Evolutionary conservation across 2,888 invertebrate genomes (phyloP), one percentile per base, ranked within the genome.

Genomic region (Thecocarcelia acutangulata): DNA sequence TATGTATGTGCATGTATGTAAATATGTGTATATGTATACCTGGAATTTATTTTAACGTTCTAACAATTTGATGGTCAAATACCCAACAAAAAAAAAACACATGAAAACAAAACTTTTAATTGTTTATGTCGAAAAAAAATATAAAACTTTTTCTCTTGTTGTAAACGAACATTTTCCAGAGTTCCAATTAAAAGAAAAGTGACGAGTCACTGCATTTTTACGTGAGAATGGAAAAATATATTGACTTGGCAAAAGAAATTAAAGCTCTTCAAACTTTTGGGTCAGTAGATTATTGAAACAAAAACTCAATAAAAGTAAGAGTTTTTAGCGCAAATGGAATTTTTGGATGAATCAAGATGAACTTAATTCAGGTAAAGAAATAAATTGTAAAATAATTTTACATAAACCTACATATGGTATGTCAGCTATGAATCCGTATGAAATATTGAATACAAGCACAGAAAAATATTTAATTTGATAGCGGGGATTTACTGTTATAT

Each of bases 1-100:
- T 33, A 33, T 33, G 33, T 8, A 33, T 33, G 9, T 33, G 33
- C 9, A 8, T 33, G 33, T 33, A 8, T 33, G 33, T 33, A 28
- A 4, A 28, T 28, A 8, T 33, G 33, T 33, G 9, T 33, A 8
- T 33, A 8, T 33, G 9, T 54, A 8, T 33, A 33, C 33, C 1
- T 33, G 2, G 58, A 46, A 44, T 9, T 56, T 56, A 44, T 46
- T 69, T 44, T 46, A 15, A 40, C 48, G 12, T 48, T 24, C 33
- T 54, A 73, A 63, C 15, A 44, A 13, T 80, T 72, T 72, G 66
- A 66, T 75, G 70, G 75, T 50, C 69, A 70, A 69, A 63, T 63
- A 54, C 37, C 9, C 58, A 12, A 12, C 28, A 33, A 59, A 24
- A 42, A 63, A 37, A 52, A 58, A 8, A 56, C 9, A 42, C 17